Conservation (phyloP, 2,797 vertebrate genomes). For the Phaenicophaeus curvirostris region DNA sequence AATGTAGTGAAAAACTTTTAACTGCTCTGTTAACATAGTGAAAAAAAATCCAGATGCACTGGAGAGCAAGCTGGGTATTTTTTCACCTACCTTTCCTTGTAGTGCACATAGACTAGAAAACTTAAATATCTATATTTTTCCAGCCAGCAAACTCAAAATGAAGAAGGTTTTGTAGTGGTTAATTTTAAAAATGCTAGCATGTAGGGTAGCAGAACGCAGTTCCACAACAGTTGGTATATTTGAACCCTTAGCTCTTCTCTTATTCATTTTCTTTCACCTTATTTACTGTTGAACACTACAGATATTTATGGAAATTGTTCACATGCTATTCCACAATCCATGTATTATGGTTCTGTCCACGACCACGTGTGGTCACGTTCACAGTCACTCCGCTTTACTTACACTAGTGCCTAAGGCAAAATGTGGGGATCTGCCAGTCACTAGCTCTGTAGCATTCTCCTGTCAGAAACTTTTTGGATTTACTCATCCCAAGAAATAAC, state of each 20-base stretch:
- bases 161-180: background rate
- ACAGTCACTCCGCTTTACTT: background rate
- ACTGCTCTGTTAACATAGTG: background rate
- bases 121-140: background rate
- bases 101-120: background rate
- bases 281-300: background rate
- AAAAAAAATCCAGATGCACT: background rate
- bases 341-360: background rate
- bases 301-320: background rate
- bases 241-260: background rate
- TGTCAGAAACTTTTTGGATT: background rate
- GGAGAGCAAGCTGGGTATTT: background rate
- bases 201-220: background rate
- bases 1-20: background rate
- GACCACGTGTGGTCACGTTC: background rate
- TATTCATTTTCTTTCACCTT: background rate
- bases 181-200: background rate
- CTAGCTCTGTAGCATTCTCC: background rate
- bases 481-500: background rate
- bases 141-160: background rate
- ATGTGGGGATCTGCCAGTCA: background rate
- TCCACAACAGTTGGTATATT: background rate
- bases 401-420: background rate
- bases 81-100: background rate
- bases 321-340: background rate